phyloP scores from a whole-genome alignment of 2,888 invertebrate genomes.

The Drosophila prolongata region DNA sequence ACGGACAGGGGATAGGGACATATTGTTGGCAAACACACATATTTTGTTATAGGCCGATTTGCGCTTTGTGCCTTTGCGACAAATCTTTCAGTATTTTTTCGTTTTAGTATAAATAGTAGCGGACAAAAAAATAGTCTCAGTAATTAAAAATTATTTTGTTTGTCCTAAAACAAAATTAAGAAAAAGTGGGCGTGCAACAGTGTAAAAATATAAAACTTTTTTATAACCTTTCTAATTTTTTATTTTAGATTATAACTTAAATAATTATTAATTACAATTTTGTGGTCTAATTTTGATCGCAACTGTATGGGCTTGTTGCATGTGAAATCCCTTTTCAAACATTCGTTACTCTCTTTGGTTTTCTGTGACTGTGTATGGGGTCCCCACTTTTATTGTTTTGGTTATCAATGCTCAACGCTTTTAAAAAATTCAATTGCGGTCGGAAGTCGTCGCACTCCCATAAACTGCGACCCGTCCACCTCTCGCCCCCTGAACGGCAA shows the following conservation, averaged over 20 bases:
- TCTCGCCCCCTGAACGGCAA: conserved; percentile 51
- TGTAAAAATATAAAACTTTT: too few species aligned
- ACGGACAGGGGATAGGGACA: conserved; percentile 22
- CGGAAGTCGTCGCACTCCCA: conserved; percentile 80
- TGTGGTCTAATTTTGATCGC: background rate
- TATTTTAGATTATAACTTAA: background rate
- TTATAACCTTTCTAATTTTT: too few species aligned
- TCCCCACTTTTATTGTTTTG: conserved; percentile 74
- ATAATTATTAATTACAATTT: background rate
- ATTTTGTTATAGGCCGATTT: conserved; percentile 77
- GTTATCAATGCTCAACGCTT: conserved; percentile 81
- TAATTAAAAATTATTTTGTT: too few species aligned
- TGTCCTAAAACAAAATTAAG: too few species aligned
- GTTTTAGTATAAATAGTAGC: background rate
- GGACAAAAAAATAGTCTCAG: background rate
- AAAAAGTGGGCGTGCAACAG: too few species aligned
- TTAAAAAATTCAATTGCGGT: conserved; percentile 81
- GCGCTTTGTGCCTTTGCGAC: conserved; percentile 56
- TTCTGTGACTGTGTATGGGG: conserved; percentile 27
- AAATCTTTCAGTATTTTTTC: conserved; percentile 29
- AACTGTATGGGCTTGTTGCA: conserved; percentile 65
- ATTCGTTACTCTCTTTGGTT: conserved; percentile 56
- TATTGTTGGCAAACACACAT: conserved; percentile 64
- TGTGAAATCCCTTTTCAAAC: conserved; percentile 80
- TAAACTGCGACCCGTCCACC: conserved; percentile 62